Conservation (phyloP, 2,113 vertebrate species). For the Lagopus leucura region DNA sequence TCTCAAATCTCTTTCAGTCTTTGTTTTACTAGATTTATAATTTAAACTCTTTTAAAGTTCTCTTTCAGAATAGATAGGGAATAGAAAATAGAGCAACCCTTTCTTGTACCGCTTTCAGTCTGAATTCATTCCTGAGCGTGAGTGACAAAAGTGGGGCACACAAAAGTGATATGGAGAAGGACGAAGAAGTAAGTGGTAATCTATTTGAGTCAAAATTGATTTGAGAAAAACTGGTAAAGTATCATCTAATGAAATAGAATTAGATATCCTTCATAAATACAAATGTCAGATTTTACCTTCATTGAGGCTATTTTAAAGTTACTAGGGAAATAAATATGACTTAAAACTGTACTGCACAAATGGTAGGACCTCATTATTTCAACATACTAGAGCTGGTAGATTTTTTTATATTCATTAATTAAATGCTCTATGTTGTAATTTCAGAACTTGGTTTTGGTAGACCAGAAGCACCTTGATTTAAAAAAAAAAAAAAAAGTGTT, state of each 20-base stretch:
- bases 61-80: neutral
- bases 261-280: conserved; percentile 40
- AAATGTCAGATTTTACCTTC: conserved; percentile 50
- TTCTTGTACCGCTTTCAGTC: conserved; percentile 3
- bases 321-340: neutral
- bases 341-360: neutral
- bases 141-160: conserved; percentile 66
- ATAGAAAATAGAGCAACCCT: neutral
- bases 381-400: neutral
- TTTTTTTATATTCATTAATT: neutral
- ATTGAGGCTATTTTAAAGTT: conserved; percentile 28
- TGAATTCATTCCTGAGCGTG: conserved; percentile 25
- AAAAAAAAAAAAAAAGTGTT: neutral
- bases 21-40: conserved; percentile 2
- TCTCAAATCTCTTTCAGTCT: neutral
- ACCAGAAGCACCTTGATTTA: neutral
- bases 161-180: conserved; percentile 44
- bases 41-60: neutral
- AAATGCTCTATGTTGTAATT: neutral
- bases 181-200: conserved; percentile 37
- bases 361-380: neutral
- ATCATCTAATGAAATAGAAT: conserved; percentile 50
- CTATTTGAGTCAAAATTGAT: conserved; percentile 51
- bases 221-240: conserved; percentile 29
- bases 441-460: neutral